phyloP scores from a whole-genome alignment of 2,797 vertebrate genomes.

The Huso huso region DNA sequence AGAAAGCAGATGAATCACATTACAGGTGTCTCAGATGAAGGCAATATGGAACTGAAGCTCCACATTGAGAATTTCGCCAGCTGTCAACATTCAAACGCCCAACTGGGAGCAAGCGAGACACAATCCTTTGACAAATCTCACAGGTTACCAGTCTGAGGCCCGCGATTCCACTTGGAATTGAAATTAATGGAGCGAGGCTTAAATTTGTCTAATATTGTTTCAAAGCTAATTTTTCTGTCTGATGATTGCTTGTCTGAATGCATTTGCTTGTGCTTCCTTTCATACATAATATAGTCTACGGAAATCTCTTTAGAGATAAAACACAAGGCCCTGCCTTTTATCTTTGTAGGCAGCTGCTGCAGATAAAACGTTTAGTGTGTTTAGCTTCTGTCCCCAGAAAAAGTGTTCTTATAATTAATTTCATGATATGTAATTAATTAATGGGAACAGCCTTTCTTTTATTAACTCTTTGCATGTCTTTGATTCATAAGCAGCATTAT shows the following conservation, averaged over 20 bases:
- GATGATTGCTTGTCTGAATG: constrained; percentile 26
- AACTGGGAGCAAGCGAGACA: constrained; percentile 38
- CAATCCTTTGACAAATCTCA: constrained; percentile 44
- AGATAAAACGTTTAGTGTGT: background rate
- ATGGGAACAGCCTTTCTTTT: too few relatives aligned
- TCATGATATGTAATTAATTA: too few relatives aligned
- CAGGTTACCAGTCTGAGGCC: constrained; percentile 38
- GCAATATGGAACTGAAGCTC: constrained; percentile 38
- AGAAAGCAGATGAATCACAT: constrained; percentile 45
- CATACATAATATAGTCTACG: constrained; percentile 11
- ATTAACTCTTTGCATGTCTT: too few relatives aligned
- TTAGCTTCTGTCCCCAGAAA: background rate
- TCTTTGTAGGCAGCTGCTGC: constrained; percentile 2
- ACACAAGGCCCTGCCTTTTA: constrained; percentile 2
- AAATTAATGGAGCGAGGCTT: constrained; percentile 38
- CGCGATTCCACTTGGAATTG: constrained; percentile 32
- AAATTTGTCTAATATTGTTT: constrained; percentile 26
- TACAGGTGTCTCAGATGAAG: constrained; percentile 46
- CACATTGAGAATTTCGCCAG: constrained; percentile 46
- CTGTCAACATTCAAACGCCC: constrained; percentile 48
- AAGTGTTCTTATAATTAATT: too few relatives aligned
- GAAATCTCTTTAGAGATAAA: constrained; percentile 11
- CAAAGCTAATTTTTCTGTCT: constrained; percentile 33
- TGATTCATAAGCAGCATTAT: too few relatives aligned
- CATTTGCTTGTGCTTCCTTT: constrained; percentile 22